A percentile compares a stretch with the other conserved stretches of the same genome.
phyloP scores from a whole-genome alignment of 2,888 invertebrate species.

The Drosophila suboccidentalis region DNA sequence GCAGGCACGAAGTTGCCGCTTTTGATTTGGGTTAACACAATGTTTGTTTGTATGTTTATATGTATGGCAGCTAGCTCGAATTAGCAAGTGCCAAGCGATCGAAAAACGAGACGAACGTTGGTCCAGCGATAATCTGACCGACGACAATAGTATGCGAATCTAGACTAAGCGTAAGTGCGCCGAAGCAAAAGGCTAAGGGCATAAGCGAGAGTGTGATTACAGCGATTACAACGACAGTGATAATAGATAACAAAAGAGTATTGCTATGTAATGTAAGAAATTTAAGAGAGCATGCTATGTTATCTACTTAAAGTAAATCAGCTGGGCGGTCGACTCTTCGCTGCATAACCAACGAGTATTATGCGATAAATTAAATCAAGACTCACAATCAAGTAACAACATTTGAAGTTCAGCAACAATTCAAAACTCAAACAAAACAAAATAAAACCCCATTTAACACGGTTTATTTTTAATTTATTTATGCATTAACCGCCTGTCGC shows the following conservation, averaged over 20 bases:
- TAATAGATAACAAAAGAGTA: too few species aligned
- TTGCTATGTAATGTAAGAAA: too few species aligned
- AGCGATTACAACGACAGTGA: too few species aligned
- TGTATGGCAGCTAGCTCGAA: neutral
- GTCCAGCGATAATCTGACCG: neutral
- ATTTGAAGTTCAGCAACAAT: slow-evolving; percentile 47
- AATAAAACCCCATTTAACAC: slow-evolving; percentile 54
- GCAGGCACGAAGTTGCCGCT: too few species aligned
- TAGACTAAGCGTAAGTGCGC: too few species aligned
- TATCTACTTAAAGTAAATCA: too few species aligned
- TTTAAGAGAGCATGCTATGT: too few species aligned
- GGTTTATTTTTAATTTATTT: slow-evolving; percentile 70
- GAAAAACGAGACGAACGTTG: neutral
- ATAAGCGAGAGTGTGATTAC: too few species aligned
- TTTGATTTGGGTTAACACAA: too few species aligned
- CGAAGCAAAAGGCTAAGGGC: too few species aligned
- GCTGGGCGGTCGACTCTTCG: too few species aligned
- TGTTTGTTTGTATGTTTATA: too few species aligned
- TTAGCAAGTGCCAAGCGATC: neutral
- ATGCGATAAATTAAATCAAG: slow-evolving; percentile 40
- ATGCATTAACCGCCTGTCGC: slow-evolving; percentile 64
- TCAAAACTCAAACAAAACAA: slow-evolving; percentile 24
- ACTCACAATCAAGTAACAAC: slow-evolving; percentile 39
- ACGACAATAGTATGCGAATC: neutral
- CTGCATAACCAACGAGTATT: slow-evolving; percentile 5